These are phyloP conservation scores for Lagodon rhomboides DNA, from an alignment of 2,797 vertebrate species.

Conservation along the genomic window DNA sequence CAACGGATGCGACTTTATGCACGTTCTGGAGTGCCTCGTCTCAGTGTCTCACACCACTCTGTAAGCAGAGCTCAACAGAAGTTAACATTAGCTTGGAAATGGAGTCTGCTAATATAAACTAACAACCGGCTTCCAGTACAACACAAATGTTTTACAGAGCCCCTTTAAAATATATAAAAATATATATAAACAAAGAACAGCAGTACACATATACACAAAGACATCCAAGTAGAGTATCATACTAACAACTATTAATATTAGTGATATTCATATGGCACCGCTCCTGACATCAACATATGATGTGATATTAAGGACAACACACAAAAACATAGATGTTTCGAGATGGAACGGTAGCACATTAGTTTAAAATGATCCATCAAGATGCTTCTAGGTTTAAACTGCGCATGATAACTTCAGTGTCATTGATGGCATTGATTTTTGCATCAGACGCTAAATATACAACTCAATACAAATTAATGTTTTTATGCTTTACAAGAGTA, in stretches of 20 bases:
- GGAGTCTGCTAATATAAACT: no score
- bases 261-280: not conserved
- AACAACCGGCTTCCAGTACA: no score
- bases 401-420: not conserved
- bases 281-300: not conserved
- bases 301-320: not conserved
- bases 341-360: not conserved
- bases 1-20: no score
- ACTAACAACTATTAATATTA: conserved; percentile 3
- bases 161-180: no score
- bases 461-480: not conserved
- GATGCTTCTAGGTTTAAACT: not conserved
- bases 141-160: no score
- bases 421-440: not conserved
- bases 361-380: not conserved
- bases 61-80: no score
- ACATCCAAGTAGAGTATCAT: not conserved
- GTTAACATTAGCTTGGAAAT: no score
- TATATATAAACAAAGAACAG: no score
- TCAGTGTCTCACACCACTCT: no score
- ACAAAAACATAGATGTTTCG: not conserved
- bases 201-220: no score
- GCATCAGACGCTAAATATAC: not conserved
- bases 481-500: conserved; percentile 13
- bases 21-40: no score